Conservation (phyloP, 2,797 vertebrate species). For the Alca torda region DNA sequence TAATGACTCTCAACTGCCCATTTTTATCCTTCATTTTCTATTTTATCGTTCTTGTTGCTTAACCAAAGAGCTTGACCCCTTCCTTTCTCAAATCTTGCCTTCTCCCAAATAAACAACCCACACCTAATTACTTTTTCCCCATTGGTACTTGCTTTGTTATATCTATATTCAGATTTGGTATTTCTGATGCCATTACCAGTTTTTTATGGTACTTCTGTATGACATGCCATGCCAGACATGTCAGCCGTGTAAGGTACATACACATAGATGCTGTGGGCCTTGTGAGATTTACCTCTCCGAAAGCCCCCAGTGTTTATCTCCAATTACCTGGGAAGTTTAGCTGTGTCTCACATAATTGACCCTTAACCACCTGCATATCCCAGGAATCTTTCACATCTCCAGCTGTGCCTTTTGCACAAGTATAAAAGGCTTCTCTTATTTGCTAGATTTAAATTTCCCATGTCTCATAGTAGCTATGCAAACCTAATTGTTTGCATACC, state of each 20-base stretch:
- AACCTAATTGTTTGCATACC: background rate
- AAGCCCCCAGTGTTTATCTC: fast-evolving
- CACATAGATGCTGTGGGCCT: background rate
- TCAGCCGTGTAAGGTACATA: background rate
- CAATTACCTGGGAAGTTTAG: background rate
- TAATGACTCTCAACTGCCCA: background rate
- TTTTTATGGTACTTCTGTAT: background rate
- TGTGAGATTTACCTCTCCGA: background rate
- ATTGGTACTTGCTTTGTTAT: background rate
- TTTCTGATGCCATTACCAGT: background rate
- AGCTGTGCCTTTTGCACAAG: background rate
- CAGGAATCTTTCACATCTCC: background rate
- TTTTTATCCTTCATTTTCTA: background rate
- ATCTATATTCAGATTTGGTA: background rate
- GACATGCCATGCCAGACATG: no score
- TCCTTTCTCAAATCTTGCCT: background rate
- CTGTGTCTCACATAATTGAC: background rate
- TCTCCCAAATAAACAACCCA: background rate
- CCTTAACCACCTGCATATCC: background rate
- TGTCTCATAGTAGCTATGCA: background rate
- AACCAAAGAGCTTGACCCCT: background rate
- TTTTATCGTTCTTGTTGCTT: background rate
- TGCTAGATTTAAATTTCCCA: background rate
- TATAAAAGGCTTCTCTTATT: background rate
- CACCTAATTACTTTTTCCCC: background rate